A percentile compares a stretch with the other conserved stretches of the same genome.
phyloP scores from a whole-genome alignment of 1,140 invertebrate genomes.

The Hypsibius dujardini region DNA sequence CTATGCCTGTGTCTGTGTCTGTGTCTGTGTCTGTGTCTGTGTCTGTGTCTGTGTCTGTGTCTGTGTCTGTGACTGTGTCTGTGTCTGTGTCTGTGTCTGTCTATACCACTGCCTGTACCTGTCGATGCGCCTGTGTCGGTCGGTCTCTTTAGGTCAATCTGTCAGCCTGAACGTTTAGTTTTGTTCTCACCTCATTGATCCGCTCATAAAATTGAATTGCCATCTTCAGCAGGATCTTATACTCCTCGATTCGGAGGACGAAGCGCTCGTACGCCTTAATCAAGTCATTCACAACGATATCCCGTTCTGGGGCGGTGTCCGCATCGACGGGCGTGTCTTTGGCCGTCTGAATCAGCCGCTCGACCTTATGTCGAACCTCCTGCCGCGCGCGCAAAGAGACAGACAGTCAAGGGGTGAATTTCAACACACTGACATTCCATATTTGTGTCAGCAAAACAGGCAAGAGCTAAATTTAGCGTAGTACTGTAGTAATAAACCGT shows the following conservation, averaged over 20 bases:
- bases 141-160: no score
- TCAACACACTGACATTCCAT: constrained; percentile 21
- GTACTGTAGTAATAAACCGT: neutral
- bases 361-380: constrained; percentile 10
- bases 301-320: constrained; percentile 31
- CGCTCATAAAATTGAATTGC: constrained; percentile 50
- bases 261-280: constrained; percentile 47
- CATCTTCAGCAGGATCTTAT: constrained; percentile 52
- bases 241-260: constrained; percentile 48
- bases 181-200: constrained; percentile 41
- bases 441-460: constrained; percentile 27
- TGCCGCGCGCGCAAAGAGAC: constrained; percentile 27
- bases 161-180: no score
- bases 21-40: no score
- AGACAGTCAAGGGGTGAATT: constrained; percentile 46
- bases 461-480: neutral
- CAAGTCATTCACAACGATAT: constrained; percentile 42
- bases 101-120: no score
- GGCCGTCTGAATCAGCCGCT: neutral
- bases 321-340: neutral
- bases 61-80: no score
- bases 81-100: no score
- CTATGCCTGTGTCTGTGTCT: no score
- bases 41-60: no score
- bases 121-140: no score